Evolutionary conservation across 2,113 vertebrate genomes (phyloP).

Genomic region (Coptodon rendalli): DNA sequence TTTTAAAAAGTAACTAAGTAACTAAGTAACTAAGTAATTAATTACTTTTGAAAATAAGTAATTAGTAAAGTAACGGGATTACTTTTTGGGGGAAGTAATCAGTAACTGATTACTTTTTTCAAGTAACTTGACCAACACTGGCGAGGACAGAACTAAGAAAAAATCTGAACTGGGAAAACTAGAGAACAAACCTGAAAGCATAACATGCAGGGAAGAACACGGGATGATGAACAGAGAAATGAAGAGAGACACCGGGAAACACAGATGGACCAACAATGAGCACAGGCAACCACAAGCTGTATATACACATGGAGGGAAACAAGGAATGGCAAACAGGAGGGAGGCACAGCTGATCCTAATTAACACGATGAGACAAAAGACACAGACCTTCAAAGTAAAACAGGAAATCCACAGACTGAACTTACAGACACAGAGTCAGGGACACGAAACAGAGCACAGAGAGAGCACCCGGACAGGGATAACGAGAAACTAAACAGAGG

Average conservation of each 20-base stretch:
- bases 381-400: neutral
- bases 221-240: neutral
- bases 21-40: too few relatives aligned
- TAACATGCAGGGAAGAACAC: neutral
- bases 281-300: neutral
- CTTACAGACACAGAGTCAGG: neutral
- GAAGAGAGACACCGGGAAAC: neutral
- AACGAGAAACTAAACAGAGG: neutral
- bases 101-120: too few relatives aligned
- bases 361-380: accelerated
- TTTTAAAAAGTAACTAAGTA: too few relatives aligned
- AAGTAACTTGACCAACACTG: too few relatives aligned
- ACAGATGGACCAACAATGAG: neutral
- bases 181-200: neutral
- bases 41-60: too few relatives aligned
- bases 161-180: neutral
- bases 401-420: neutral
- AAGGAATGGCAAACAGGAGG: neutral
- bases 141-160: neutral
- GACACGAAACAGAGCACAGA: neutral
- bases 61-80: too few relatives aligned
- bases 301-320: neutral
- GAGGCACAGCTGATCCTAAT: neutral
- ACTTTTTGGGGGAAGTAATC: too few relatives aligned
- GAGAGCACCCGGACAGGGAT: accelerated